Evolutionary conservation across 2,113 vertebrate species (phyloP).

Genomic region (Axis porcinus): DNA sequence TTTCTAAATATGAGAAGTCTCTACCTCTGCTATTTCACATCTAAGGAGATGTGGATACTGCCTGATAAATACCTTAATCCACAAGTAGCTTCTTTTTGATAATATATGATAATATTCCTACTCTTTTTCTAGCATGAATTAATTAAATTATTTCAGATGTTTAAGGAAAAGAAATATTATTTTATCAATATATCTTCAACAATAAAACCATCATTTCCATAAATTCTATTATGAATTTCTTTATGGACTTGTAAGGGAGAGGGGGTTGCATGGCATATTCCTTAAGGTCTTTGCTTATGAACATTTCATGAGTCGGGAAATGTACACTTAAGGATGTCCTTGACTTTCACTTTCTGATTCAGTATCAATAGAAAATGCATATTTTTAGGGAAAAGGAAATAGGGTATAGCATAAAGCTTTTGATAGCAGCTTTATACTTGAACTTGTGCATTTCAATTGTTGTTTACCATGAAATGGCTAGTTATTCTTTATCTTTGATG

Average conservation of each 20-base stretch:
- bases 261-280: neutral
- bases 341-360: constrained; percentile 2
- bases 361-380: neutral
- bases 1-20: neutral
- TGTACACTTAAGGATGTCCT: neutral
- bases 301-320: constrained; percentile 1
- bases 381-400: neutral
- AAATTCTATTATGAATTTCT: neutral
- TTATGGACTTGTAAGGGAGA: neutral
- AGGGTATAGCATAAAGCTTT: neutral
- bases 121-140: neutral
- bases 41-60: neutral
- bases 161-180: neutral
- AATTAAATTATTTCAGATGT: neutral
- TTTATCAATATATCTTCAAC: neutral
- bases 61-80: neutral
- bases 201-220: neutral
- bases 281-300: neutral
- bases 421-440: neutral
- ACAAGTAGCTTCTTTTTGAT: neutral
- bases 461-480: neutral
- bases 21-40: neutral
- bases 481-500: neutral
- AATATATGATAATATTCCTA: neutral
- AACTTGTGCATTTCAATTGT: neutral